These are phyloP conservation scores for Tragulus kanchil DNA, from an alignment of 2,113 vertebrate species.

Conservation along the genomic window DNA sequence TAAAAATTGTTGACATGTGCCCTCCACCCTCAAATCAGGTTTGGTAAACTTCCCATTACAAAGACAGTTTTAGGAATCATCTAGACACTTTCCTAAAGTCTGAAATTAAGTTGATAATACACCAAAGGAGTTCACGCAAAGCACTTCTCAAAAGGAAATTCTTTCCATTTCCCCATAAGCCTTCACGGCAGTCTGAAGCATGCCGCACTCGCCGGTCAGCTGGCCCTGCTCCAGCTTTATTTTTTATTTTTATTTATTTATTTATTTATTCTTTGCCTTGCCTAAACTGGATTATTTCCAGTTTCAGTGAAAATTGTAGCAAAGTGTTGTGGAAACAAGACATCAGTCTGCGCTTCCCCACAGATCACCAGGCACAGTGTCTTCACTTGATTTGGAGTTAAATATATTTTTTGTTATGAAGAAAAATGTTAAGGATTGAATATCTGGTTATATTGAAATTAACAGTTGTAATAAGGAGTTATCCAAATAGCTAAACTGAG, in stretches of 20 bases:
- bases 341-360: neutral
- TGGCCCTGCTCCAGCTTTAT: neutral
- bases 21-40: neutral
- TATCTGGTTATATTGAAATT: conserved; percentile 6
- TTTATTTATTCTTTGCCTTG: conserved; percentile 23
- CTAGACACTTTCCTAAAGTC: neutral
- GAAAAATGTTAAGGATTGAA: conserved; percentile 43
- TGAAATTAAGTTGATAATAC: neutral
- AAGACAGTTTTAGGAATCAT: neutral
- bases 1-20: neutral
- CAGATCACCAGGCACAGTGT: neutral
- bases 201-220: accelerated
- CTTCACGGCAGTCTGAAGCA: neutral
- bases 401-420: neutral
- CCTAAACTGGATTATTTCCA: conserved; percentile 26
- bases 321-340: conserved; percentile 41
- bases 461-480: neutral
- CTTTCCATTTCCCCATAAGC: neutral
- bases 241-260: too few species aligned
- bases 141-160: neutral
- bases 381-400: neutral
- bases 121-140: neutral
- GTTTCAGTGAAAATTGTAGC: neutral
- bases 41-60: neutral
- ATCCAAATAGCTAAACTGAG: conserved; percentile 23